A percentile compares a stretch with the other conserved stretches of the same genome.
Conservation (phyloP, 2,888 invertebrate species). For the Nasonovia ribisnigri region DNA sequence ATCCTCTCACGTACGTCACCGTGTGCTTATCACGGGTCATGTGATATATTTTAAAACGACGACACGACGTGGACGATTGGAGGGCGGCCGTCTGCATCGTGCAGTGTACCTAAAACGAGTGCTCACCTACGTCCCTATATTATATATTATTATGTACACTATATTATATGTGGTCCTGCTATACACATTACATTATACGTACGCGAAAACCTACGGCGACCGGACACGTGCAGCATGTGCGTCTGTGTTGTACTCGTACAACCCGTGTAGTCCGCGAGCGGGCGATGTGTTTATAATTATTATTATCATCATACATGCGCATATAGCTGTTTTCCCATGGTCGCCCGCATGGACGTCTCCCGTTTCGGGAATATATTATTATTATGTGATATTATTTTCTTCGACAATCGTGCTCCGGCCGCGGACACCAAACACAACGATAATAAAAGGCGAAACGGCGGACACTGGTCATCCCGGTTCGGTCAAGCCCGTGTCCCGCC, state of each 20-base stretch:
- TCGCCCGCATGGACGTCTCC: conserved; percentile 36
- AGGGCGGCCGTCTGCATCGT: neutral
- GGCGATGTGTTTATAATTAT: neutral
- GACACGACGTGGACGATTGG: no score
- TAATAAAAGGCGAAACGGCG: neutral
- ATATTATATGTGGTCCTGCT: neutral
- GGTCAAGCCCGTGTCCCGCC: neutral
- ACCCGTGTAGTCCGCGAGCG: neutral
- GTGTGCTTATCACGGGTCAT: neutral
- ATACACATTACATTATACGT: neutral
- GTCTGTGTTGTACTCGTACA: neutral
- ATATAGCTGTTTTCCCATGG: conserved; percentile 42
- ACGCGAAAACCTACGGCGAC: neutral
- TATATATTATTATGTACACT: no score
- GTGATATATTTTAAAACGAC: neutral
- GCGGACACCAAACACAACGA: neutral
- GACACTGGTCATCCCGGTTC: conserved; percentile 49
- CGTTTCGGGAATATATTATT: conserved; percentile 9
- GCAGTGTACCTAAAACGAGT: neutral
- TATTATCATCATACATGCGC: no score
- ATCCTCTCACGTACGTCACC: neutral
- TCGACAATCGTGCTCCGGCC: neutral
- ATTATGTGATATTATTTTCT: neutral
- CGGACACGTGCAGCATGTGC: neutral
- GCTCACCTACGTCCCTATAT: neutral